phyloP scores from a whole-genome alignment of 2,888 invertebrate species.

The Eilema sororculum region DNA sequence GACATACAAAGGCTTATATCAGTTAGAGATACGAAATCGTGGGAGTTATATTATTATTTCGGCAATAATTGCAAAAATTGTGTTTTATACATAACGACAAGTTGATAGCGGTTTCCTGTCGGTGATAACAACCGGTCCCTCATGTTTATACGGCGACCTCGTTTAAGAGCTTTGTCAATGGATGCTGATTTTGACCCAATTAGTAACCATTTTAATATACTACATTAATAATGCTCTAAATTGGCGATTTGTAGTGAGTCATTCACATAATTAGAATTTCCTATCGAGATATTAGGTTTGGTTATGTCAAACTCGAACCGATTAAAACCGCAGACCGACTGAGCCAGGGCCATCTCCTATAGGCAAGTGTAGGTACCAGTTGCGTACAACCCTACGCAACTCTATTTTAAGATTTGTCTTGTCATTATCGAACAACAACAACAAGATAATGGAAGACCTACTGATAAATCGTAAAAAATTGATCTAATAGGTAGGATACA shows the following conservation, averaged over 20 bases:
- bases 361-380: not conserved
- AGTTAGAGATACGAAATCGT: slow-evolving; percentile 65
- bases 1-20: slow-evolving; percentile 52
- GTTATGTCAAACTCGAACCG: too few relatives aligned
- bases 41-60: slow-evolving; percentile 81
- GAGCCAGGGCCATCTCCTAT: too few relatives aligned
- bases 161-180: slow-evolving; percentile 81
- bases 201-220: slow-evolving; percentile 60
- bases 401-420: not conserved
- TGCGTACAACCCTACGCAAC: not conserved
- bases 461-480: too few relatives aligned
- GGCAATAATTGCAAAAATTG: slow-evolving; percentile 86
- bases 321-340: too few relatives aligned
- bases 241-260: slow-evolving; percentile 45
- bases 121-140: slow-evolving; percentile 72
- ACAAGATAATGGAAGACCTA: not conserved
- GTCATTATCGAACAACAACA: not conserved
- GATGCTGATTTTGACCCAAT: slow-evolving; percentile 85
- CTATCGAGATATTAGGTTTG: too few relatives aligned
- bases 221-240: slow-evolving; percentile 60
- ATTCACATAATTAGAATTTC: slow-evolving; percentile 50
- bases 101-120: slow-evolving; percentile 83
- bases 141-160: slow-evolving; percentile 79
- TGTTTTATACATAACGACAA: slow-evolving; percentile 83
- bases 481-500: too few relatives aligned